phyloP scores from a whole-genome alignment of 1,140 invertebrate genomes.

The Nilaparvata lugens region DNA sequence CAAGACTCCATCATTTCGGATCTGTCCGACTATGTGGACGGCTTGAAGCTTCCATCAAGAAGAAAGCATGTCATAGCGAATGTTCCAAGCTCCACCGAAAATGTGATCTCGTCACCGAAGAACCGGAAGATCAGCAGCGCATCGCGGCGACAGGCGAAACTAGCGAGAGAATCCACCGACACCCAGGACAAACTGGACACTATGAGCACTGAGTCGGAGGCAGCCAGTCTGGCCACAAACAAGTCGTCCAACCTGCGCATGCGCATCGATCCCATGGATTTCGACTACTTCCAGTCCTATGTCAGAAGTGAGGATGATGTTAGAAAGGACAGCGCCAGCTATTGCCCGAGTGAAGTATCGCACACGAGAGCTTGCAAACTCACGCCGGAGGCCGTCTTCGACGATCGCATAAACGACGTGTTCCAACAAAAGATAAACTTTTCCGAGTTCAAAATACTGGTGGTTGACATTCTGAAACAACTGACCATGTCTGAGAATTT shows the following conservation, averaged over 20 bases:
- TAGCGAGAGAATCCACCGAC: too few relatives aligned
- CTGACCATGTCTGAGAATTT: constrained; percentile 43
- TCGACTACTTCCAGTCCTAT: constrained; percentile 51
- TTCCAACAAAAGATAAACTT: constrained; percentile 42
- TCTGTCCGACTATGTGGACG: too few relatives aligned
- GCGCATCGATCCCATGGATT: constrained; percentile 48
- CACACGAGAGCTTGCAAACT: constrained; percentile 33
- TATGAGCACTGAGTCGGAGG: too few relatives aligned
- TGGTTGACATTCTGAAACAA: constrained; percentile 47
- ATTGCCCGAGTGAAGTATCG: neutral
- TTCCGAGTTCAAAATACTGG: constrained; percentile 46
- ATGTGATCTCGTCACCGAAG: too few relatives aligned
- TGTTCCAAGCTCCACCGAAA: too few relatives aligned
- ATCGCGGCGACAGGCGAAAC: neutral
- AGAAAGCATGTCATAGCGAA: too few relatives aligned
- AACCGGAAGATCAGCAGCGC: neutral
- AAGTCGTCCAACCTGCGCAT: constrained; percentile 37
- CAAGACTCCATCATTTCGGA: neutral
- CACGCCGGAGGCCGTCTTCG: constrained; percentile 42
- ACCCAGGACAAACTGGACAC: too few relatives aligned
- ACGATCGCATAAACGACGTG: constrained; percentile 42
- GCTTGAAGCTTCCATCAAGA: too few relatives aligned
- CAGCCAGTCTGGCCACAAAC: too few relatives aligned
- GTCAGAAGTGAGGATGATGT: constrained; percentile 45
- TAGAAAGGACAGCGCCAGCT: constrained; percentile 24